These are phyloP conservation scores for Hypolimnas misippus DNA, from an alignment of 2,888 invertebrate species.

Conservation along the genomic window DNA sequence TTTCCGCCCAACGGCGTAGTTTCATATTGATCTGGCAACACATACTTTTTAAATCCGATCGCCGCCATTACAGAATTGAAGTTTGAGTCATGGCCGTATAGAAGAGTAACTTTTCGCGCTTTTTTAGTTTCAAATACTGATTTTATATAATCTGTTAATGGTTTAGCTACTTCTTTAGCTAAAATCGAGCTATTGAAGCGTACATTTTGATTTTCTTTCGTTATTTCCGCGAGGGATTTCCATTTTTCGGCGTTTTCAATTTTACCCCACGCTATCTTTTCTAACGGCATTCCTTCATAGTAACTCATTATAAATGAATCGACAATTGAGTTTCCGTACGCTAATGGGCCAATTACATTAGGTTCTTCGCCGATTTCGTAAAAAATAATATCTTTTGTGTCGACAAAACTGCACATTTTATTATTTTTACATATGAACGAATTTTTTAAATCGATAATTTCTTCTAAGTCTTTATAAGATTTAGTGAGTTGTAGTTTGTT, in stretches of 20 bases:
- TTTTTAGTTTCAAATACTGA: constrained; percentile 43
- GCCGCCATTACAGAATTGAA: constrained; percentile 55
- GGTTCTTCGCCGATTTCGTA: constrained; percentile 57
- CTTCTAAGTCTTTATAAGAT: constrained; percentile 53
- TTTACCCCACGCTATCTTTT: constrained; percentile 67
- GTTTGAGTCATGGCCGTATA: constrained; percentile 72
- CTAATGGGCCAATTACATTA: constrained; percentile 58
- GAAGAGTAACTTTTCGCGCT: constrained; percentile 53
- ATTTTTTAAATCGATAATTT: constrained; percentile 59
- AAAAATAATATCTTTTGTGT: constrained; percentile 49
- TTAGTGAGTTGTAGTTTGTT: constrained; percentile 49
- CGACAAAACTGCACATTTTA: constrained; percentile 56
- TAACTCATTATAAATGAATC: constrained; percentile 70
- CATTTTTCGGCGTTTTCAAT: constrained; percentile 55
- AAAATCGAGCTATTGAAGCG: constrained; percentile 58
- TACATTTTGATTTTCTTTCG: constrained; percentile 57
- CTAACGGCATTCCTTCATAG: constrained; percentile 59
- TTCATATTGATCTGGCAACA: constrained; percentile 59
- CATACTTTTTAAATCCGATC: constrained; percentile 56
- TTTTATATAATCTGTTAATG: constrained; percentile 58
- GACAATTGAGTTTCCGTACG: constrained; percentile 54
- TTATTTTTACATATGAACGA: constrained; percentile 57
- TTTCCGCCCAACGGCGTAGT: constrained; percentile 69
- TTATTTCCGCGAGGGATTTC: constrained; percentile 54
- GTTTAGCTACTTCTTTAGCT: constrained; percentile 55